These are phyloP conservation scores for Resseliella maxima DNA, from an alignment of 2,888 invertebrate species.

Conservation along the genomic window DNA sequence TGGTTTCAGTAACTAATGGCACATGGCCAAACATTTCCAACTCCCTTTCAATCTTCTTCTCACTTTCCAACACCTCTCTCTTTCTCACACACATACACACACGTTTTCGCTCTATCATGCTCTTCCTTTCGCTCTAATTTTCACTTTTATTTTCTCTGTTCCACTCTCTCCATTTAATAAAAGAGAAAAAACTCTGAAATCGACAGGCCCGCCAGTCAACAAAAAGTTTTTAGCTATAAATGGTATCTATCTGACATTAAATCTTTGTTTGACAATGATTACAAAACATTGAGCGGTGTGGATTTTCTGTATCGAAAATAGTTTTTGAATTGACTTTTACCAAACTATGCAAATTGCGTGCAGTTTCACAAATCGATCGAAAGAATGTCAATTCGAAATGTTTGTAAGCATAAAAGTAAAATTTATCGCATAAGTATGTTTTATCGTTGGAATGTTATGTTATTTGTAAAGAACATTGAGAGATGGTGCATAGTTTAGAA, in stretches of 20 bases:
- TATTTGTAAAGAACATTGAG: neutral
- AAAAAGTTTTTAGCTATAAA: neutral
- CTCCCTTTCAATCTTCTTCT: no score
- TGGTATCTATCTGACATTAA: neutral
- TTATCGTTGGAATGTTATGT: neutral
- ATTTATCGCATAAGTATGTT: neutral
- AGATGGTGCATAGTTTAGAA: neutral
- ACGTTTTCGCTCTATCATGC: no score
- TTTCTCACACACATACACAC: neutral
- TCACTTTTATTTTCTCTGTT: no score
- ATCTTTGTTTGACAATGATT: conserved; percentile 33
- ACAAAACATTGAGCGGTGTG: neutral
- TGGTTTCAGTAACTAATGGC: conserved; percentile 31
- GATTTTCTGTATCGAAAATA: conserved; percentile 17
- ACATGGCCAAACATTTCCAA: conserved; percentile 11
- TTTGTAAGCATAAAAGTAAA: neutral
- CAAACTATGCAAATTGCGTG: conserved; percentile 7
- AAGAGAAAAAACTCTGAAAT: neutral
- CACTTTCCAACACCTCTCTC: neutral
- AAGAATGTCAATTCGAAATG: neutral
- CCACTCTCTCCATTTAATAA: neutral
- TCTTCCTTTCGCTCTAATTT: no score
- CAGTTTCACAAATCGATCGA: conserved; percentile 15
- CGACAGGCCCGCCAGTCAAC: neutral
- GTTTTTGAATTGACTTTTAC: neutral